These are phyloP conservation scores for Triops longicaudatus DNA, from an alignment of 1,140 invertebrate genomes.

Conservation along the genomic window DNA sequence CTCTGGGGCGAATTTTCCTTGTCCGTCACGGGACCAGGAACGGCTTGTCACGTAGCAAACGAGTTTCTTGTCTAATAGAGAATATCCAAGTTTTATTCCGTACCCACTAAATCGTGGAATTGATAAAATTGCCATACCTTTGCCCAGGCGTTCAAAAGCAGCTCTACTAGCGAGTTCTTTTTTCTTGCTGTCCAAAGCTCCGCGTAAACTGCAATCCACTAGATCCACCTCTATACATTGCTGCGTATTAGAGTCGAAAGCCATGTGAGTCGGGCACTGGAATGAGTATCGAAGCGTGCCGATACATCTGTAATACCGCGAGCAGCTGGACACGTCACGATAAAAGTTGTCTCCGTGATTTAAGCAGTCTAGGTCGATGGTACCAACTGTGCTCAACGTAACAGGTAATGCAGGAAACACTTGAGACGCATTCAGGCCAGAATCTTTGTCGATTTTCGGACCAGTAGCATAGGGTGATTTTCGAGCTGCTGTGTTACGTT, in stretches of 20 bases:
- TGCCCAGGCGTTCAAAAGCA: background rate
- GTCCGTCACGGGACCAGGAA: slow-evolving; percentile 71
- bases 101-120: background rate
- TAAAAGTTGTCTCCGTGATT: slow-evolving; percentile 35
- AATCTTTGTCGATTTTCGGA: background rate
- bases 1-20: slow-evolving; percentile 76
- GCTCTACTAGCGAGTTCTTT: background rate
- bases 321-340: slow-evolving; percentile 54
- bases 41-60: slow-evolving; percentile 83
- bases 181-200: background rate
- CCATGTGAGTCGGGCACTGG: slow-evolving; percentile 47
- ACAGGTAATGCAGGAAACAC: background rate
- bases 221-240: slow-evolving; percentile 39
- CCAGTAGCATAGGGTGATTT: no score
- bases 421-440: background rate
- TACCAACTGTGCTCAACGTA: background rate
- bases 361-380: slow-evolving; percentile 19
- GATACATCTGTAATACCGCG: slow-evolving; percentile 57
- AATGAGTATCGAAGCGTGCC: slow-evolving; percentile 42
- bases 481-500: background rate
- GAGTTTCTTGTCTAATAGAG: slow-evolving; percentile 43
- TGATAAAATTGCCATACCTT: background rate
- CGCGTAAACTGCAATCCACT: slow-evolving; percentile 30
- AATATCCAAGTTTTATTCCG: background rate
- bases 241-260: slow-evolving; percentile 46